A percentile compares a stretch with the other conserved stretches of the same genome.
phyloP scores from a whole-genome alignment of 2,797 vertebrate species.

The Microctenopoma lineatum region DNA sequence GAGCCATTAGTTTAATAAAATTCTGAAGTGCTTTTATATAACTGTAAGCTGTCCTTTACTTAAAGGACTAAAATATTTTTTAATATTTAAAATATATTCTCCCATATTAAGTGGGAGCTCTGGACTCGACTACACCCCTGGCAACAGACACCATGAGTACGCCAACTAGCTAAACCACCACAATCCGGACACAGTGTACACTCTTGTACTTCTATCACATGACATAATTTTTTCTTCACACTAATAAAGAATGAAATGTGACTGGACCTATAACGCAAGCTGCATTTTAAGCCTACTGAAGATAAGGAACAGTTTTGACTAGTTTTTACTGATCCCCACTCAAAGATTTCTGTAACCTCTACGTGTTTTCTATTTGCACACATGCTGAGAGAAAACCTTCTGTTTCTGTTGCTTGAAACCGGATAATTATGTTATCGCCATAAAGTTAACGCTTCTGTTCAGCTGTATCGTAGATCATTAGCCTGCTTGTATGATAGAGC shows the following conservation, averaged over 20 bases:
- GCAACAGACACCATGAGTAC: slow-evolving; percentile 30
- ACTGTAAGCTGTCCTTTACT: slow-evolving; percentile 47
- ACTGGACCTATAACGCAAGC: slow-evolving; percentile 47
- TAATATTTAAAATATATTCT: slow-evolving; percentile 76
- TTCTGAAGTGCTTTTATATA: slow-evolving; percentile 56
- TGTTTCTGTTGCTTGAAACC: slow-evolving; percentile 6
- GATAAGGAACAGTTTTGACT: slow-evolving; percentile 24
- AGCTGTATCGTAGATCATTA: slow-evolving; percentile 8
- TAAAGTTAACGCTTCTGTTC: slow-evolving; percentile 31
- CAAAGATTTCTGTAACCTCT: slow-evolving; percentile 3
- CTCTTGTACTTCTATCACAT: slow-evolving; percentile 31
- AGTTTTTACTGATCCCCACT: slow-evolving; percentile 23
- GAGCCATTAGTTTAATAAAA: slow-evolving; percentile 37
- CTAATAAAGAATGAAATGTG: slow-evolving; percentile 31
- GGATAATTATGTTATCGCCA: slow-evolving; percentile 10
- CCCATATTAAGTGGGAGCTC: slow-evolving; percentile 53
- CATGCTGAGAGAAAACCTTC: slow-evolving; percentile 23
- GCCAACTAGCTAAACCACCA: slow-evolving; percentile 31
- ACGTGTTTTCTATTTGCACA: slow-evolving; percentile 9
- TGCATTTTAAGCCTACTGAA: slow-evolving; percentile 34
- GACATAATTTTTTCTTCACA: slow-evolving; percentile 22
- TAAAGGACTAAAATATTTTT: slow-evolving; percentile 64
- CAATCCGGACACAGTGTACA: slow-evolving; percentile 31
- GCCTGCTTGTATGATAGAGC: slow-evolving; percentile 26
- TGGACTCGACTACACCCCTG: slow-evolving; percentile 48